These are phyloP conservation scores for Drosophila grimshawi DNA, from an alignment of 1,140 invertebrate species.

Conservation along the genomic window DNA sequence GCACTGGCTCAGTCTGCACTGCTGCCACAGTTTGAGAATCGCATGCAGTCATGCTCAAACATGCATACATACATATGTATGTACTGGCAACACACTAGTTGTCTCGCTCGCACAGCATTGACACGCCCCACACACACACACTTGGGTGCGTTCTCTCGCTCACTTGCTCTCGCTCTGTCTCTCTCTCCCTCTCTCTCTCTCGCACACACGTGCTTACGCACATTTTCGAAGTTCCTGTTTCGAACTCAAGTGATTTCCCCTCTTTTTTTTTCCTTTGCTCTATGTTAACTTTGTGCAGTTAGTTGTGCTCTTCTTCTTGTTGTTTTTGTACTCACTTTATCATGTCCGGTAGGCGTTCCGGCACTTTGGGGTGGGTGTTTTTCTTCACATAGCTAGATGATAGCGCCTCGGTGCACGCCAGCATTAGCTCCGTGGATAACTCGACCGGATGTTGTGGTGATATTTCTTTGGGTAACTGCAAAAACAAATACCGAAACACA, in stretches of 20 bases:
- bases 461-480: constrained; percentile 84
- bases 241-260: constrained; percentile 35
- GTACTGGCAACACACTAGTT: constrained; percentile 2
- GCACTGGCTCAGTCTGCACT: neutral
- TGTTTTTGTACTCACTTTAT: constrained; percentile 82
- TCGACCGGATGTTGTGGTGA: constrained; percentile 84
- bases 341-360: constrained; percentile 84
- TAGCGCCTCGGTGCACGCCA: constrained; percentile 83
- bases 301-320: constrained; percentile 27
- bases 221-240: constrained; percentile 35
- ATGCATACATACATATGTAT: neutral
- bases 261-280: neutral
- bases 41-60: neutral
- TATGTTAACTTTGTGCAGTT: constrained; percentile 37
- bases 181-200: constrained; percentile 15
- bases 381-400: constrained; percentile 81
- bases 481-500: constrained; percentile 15
- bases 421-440: constrained; percentile 84
- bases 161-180: constrained; percentile 20
- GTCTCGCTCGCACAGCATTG: constrained; percentile 40
- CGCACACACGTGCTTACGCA: constrained; percentile 9
- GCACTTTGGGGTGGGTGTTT: constrained; percentile 81
- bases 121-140: constrained; percentile 37
- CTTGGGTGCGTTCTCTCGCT: neutral
- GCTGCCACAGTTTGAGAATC: constrained; percentile 4